Base-by-base conservation (phyloP, 2,113 vertebrate species). In the Globicephala melas region DNA sequence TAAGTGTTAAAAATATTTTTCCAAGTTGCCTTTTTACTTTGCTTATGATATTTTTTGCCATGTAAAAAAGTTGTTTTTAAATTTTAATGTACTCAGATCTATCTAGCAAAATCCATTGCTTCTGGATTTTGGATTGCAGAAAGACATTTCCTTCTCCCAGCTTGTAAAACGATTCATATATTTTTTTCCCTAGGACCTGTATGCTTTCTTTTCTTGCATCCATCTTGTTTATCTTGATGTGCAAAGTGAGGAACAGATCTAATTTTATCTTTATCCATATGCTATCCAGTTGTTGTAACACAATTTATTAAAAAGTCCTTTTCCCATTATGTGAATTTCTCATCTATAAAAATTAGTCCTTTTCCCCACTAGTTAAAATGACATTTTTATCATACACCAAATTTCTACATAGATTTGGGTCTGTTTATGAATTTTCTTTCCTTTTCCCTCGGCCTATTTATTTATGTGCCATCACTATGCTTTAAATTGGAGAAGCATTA, bases 1-100 rank as follows among this genome's bases (percentile, higher is more conserved):
- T n/a, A 91, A 70, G 21, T 77, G 21, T 96, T 82, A 87, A 50
- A 91, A 77, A 26, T 82, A 76, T 15, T 77, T 97, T 97, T 50
- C 36, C 21, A 53, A 73, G 7, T 81, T 93, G 41, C 5, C 4
- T 26, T 91, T 91, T 85, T 85, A 60, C 50, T 79, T 89, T 83
- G 23, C 36, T 47, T 91, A 31, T 68, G 36, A 44, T 67, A 7
- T 96, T 91, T 94, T 94, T 91, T 62, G 53, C 36, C 13, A 20
- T 84, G 20, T 97, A 71, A 79, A 60, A 91, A 91, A 47, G 17
- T 81, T 88, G 9, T 20, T 95, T 82, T 79, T 44, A 68, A 87
- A 60, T 81, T 71, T 82, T 82, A 63, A 71, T 70, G 13, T 50
- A 58, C 67, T 76, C 79, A 93, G 9, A 63, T 71, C 63, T 94